Conservation (phyloP, 2,888 invertebrate species). For the Lasioglossum morio region DNA sequence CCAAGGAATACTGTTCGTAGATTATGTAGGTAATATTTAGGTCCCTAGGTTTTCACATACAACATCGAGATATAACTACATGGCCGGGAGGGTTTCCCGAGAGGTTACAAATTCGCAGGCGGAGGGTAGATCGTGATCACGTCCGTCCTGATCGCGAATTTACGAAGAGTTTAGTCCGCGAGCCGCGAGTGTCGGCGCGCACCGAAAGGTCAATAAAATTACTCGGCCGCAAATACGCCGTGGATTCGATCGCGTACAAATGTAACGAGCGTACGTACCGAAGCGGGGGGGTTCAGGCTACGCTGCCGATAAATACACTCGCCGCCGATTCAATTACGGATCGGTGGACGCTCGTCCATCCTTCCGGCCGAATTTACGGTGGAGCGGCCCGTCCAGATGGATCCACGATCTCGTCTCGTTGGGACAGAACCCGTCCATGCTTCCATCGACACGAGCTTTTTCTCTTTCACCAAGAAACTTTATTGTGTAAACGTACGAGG, state of each 20-base stretch:
- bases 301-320: conserved; percentile 44
- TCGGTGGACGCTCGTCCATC: conserved; percentile 11
- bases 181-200: conserved; percentile 21
- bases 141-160: conserved; percentile 27
- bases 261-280: conserved; percentile 14
- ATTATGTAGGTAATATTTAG: neutral
- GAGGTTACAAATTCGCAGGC: conserved; percentile 27
- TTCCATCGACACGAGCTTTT: neutral
- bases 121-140: neutral
- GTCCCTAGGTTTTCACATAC: neutral
- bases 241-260: conserved; percentile 45
- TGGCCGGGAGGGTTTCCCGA: neutral
- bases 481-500: neutral
- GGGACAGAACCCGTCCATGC: neutral
- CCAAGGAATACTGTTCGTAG: neutral
- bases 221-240: conserved; percentile 26
- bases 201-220: conserved; percentile 52
- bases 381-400: neutral
- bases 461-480: conserved; percentile 2
- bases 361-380: conserved; percentile 16
- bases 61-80: neutral
- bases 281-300: neutral
- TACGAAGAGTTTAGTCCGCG: conserved; percentile 1
- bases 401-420: neutral
- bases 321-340: conserved; percentile 42